Evolutionary conservation across 1,140 invertebrate species (phyloP).

Genomic region (Zaprionus davidi): DNA sequence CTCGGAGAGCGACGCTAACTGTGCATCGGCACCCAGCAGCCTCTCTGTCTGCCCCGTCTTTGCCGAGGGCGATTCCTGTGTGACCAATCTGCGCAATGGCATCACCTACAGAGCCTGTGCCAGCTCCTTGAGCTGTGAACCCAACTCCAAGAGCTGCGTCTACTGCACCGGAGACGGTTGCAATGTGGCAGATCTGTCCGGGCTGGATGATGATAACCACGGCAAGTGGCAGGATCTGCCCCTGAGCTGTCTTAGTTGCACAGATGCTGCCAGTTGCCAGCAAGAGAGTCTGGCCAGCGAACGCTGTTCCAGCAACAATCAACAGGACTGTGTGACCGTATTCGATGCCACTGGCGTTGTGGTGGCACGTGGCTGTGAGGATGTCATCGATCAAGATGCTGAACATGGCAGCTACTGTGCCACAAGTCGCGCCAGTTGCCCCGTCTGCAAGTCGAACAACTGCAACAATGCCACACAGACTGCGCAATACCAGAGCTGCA

Average conservation of each 20-base stretch:
- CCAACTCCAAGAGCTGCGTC: conserved; percentile 56
- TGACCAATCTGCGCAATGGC: conserved; percentile 61
- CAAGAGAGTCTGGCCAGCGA: not conserved
- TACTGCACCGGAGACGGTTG: conserved; percentile 68
- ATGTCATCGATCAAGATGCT: conserved; percentile 44
- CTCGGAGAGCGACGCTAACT: conserved; percentile 54
- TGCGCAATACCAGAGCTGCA: conserved; percentile 59
- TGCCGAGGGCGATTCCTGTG: conserved; percentile 56
- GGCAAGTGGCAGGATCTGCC: conserved; percentile 82
- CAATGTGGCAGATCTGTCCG: conserved; percentile 59
- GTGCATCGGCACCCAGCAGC: conserved; percentile 54
- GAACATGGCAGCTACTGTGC: conserved; percentile 47
- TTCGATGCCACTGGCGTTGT: conserved; percentile 56
- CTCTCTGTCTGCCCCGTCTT: conserved; percentile 62
- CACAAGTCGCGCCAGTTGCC: conserved; percentile 50
- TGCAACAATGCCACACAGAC: conserved; percentile 65
- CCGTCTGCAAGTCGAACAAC: conserved; percentile 72
- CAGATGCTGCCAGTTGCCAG: conserved; percentile 35
- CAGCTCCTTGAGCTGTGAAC: conserved; percentile 65
- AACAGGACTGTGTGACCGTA: conserved; percentile 77
- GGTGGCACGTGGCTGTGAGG: conserved; percentile 62
- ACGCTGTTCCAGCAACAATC: conserved; percentile 63
- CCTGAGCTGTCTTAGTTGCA: conserved; percentile 61
- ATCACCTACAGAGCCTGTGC: conserved; percentile 67
- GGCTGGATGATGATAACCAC: conserved; percentile 60